Percentiles rank a stretch among this genome's conserved stretches.
phyloP scores from a whole-genome alignment of 2,888 invertebrate species.

The Cecidostiba fungosa region DNA sequence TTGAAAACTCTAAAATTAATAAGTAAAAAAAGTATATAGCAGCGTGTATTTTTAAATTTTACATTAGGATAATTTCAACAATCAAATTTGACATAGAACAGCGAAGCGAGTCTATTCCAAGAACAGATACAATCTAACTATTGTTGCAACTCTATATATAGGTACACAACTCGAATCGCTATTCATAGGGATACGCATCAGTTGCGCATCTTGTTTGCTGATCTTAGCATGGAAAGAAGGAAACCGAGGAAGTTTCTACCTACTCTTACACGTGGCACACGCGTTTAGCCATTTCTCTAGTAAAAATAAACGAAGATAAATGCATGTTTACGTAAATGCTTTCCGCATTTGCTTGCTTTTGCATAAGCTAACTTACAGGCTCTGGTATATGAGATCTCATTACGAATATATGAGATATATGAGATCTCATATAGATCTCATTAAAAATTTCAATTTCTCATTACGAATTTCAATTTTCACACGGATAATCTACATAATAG shows the following conservation, averaged over 20 bases:
- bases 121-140: background rate
- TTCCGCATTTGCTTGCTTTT: background rate
- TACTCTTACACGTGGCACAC: background rate
- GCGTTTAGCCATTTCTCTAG: background rate
- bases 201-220: background rate
- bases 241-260: background rate
- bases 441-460: too few relatives aligned
- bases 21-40: background rate
- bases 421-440: too few relatives aligned
- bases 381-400: too few relatives aligned
- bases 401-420: too few relatives aligned
- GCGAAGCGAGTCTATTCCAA: background rate
- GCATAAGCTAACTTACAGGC: background rate
- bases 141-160: background rate
- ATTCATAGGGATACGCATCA: background rate
- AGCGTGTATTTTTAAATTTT: background rate
- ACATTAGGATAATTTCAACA: background rate
- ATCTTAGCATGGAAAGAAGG: background rate
- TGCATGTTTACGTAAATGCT: slow-evolving; percentile 21
- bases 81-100: background rate
- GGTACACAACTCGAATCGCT: background rate
- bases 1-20: background rate
- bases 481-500: too few relatives aligned
- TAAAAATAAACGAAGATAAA: slow-evolving; percentile 16
- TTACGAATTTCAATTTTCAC: too few relatives aligned